Evolutionary conservation across 2,797 vertebrate species (phyloP), one percentile per base, ranked within the genome.

Genomic region (Gouania willdenowi): DNA sequence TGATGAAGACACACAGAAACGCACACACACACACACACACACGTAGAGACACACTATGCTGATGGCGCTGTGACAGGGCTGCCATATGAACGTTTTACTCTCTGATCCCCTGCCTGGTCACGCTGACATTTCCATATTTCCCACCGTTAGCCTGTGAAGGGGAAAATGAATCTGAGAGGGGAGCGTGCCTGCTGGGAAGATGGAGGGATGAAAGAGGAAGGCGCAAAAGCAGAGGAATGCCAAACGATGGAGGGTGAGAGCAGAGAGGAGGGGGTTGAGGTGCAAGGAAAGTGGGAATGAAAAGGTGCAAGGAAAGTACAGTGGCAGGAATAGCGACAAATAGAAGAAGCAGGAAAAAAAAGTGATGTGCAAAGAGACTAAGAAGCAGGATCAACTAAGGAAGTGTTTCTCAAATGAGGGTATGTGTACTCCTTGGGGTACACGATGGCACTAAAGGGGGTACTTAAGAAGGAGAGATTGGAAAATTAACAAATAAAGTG

Each of bases 81-180:
- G 57, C 71, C 79, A 71, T 74, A 78, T 71, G 71, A 84, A 75
- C 45, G 50, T 28, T 58, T 54, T 66, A 57, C 40, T 53, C 51
- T 71, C 58, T 53, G 69, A 82, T 71, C 44, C 36, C 24, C 50
- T 23, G 63, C 61, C 61, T 72, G 78, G 64, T 77, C 76, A 69
- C 28, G 2, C 43, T 75, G 68, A 79, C 81, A 72, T 79, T 79
- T 75, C 43, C 72, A 69, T 77, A 71, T 66, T 77, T 72, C 64
- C 66, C 50, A 77, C 63, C 51, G 44, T 71, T 69, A 49, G 18
- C 54, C 63, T 59, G 34, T 29, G 61, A 65, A 73, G 71, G 49
- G 33, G 55, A 61, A 78, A 82, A 75, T 63, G 38, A 63, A 66
- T 55, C 12, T 12, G 52, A 65, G 50, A 55, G 39, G 48, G 28